A percentile compares a stretch with the other conserved stretches of the same genome.
phyloP scores from a whole-genome alignment of 1,140 invertebrate genomes.

The Aphelenchoides besseyi region DNA sequence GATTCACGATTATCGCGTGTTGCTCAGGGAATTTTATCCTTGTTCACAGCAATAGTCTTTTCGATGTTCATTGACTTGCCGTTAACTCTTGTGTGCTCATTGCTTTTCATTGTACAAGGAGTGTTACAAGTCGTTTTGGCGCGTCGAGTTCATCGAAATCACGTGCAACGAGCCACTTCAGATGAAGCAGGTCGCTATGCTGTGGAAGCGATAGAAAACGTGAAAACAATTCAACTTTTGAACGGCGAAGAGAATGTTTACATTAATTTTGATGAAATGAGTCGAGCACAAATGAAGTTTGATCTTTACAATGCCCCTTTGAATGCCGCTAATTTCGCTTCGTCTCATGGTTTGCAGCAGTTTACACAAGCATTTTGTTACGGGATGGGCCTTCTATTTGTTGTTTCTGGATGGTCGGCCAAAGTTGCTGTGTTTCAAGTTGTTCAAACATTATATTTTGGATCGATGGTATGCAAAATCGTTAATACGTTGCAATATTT shows the following conservation, averaged over 20 bases:
- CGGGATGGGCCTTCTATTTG: conserved; percentile 36
- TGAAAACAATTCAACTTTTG: conserved; percentile 75
- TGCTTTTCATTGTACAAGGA: conserved; percentile 29
- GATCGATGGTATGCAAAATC: no score
- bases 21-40: conserved; percentile 63
- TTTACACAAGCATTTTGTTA: conserved; percentile 27
- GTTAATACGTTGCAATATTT: conserved; percentile 45
- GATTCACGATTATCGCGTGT: conserved; percentile 66
- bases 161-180: conserved; percentile 30
- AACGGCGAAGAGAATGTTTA: conserved; percentile 71
- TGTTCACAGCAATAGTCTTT: conserved; percentile 61
- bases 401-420: conserved; percentile 29
- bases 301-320: conserved; percentile 26
- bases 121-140: conserved; percentile 38
- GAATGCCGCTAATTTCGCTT: conserved; percentile 29
- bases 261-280: conserved; percentile 28
- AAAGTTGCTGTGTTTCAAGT: conserved; percentile 25
- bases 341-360: conserved; percentile 32
- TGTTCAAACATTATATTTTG: conserved; percentile 39
- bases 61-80: conserved; percentile 63
- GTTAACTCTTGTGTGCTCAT: conserved; percentile 63
- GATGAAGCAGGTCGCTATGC: conserved; percentile 67
- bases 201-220: conserved; percentile 75
- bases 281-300: conserved; percentile 22
- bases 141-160: conserved; percentile 20